phyloP scores from a whole-genome alignment of 2,888 invertebrate genomes.

The Meiosimyza platycephala region DNA sequence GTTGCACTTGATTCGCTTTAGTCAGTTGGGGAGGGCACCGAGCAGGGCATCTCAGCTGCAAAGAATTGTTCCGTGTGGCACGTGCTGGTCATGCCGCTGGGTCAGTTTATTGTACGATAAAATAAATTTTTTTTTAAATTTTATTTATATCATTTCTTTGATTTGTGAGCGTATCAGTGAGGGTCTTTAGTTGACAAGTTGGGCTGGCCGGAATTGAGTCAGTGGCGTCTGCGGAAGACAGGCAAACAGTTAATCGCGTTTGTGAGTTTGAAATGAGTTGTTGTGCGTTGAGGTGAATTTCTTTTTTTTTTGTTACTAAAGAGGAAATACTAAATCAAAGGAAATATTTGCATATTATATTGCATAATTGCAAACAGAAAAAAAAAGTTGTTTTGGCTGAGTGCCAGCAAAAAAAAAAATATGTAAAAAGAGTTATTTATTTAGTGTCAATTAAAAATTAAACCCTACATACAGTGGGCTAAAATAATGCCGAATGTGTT shows the following conservation, averaged over 20 bases:
- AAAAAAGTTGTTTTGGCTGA: no score
- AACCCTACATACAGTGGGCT: no score
- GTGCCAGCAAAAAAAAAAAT: no score
- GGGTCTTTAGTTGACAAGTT: background rate
- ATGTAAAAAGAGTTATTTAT: no score
- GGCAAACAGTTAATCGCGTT: slow-evolving; percentile 5
- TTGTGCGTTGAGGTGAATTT: background rate
- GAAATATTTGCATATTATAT: no score
- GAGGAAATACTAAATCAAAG: no score
- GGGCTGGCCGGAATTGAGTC: slow-evolving; percentile 14
- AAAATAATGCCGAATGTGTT: no score
- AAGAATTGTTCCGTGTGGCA: slow-evolving; percentile 22
- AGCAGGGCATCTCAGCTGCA: background rate
- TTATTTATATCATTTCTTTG: background rate
- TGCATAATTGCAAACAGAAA: no score
- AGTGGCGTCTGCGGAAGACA: slow-evolving; percentile 16
- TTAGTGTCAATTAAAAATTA: no score
- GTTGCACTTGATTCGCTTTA: slow-evolving; percentile 12
- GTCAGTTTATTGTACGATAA: background rate
- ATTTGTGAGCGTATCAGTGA: background rate
- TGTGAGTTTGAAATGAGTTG: slow-evolving; percentile 4
- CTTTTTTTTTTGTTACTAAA: background rate
- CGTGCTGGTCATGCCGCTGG: slow-evolving; percentile 28
- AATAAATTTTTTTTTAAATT: background rate
- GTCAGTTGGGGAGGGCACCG: no score